Base-by-base conservation (phyloP, 2,888 invertebrate species). In the Torymus tubicola region DNA sequence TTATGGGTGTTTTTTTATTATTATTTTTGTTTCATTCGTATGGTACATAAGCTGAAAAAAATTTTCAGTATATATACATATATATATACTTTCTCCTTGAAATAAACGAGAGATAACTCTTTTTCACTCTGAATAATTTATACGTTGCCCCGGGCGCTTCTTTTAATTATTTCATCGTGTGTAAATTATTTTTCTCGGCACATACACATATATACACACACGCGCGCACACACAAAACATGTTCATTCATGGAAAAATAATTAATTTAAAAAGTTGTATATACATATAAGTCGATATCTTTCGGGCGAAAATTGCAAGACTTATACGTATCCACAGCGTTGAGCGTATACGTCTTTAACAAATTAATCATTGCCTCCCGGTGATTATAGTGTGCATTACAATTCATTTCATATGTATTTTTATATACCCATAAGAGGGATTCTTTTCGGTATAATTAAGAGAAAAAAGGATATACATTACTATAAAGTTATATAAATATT, bases 91-190 rank as follows among this genome's bases (percentile, higher is more conserved):
- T 72, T 72, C 72, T 53, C 72, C 63, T 72, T 63, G 72, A 12
- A 64, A 64, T 42, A 61, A 72, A 72, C n/a, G 64, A 64, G 72
- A 64, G 53, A 63, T 63, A 16, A 72, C 64, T 72, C 72, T 72
- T 72, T 72, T 72, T 72, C 72, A 57, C 72, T 63, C 72, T 24
- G 72, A 52, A 72, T 72, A 72, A 72, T 72, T 72, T 72, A 72
- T 63, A 63, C 31, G 12, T 31, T 31, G 53, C 63, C 63, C 53
- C 24, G 13, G 64, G 64, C 64, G 12, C 11, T 71, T 72, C 16
- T n/a, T 72, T 72, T 21, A 64, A 72, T 72, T 64, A 72, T 63
- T 72, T 72, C 72, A 72, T 55, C 21, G 63, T 31, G 11, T 4
- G 64, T 31, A 52, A 55, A 42, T 61, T 53, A 69, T 69, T 21